These are phyloP conservation scores for Lepus timidus DNA, from an alignment of 2,113 vertebrate genomes.

Conservation along the genomic window DNA sequence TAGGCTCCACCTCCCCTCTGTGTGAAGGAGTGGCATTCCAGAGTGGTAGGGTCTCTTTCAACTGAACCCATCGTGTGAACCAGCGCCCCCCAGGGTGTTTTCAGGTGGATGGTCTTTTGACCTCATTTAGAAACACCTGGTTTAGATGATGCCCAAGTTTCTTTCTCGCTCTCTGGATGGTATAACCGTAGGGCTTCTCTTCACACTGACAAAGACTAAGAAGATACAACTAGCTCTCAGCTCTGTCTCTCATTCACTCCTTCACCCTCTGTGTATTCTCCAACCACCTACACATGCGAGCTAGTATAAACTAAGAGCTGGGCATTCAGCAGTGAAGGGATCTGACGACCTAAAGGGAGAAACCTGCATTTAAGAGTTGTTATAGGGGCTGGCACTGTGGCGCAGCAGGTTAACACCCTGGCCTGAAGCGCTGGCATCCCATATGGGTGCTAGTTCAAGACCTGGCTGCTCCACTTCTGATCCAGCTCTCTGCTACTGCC, in stretches of 20 bases:
- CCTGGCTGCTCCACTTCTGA: too few relatives aligned
- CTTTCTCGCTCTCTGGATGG: not conserved
- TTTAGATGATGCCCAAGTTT: slow-evolving; percentile 1
- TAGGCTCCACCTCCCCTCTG: not conserved
- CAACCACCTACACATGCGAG: not conserved
- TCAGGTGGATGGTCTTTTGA: not conserved
- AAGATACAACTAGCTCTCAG: slow-evolving; percentile 20
- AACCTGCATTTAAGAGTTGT: not conserved
- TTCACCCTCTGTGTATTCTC: not conserved
- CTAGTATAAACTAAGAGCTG: not conserved
- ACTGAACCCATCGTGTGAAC: not conserved
- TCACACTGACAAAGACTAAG: not conserved
- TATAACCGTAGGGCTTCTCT: slow-evolving; percentile 46
- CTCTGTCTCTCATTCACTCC: not conserved
- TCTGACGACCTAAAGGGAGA: slow-evolving; percentile 3
- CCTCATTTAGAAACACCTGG: not conserved
- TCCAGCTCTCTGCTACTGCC: too few relatives aligned
- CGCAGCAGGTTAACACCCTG: too few relatives aligned
- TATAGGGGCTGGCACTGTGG: too few relatives aligned
- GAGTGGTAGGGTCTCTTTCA: not conserved
- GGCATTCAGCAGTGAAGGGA: not conserved
- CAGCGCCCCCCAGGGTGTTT: not conserved
- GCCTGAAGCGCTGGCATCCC: too few relatives aligned
- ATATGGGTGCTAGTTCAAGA: too few relatives aligned
- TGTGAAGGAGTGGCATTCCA: not conserved